Conservation (phyloP, 2,797 vertebrate species). For the Tamandua tetradactyla region DNA sequence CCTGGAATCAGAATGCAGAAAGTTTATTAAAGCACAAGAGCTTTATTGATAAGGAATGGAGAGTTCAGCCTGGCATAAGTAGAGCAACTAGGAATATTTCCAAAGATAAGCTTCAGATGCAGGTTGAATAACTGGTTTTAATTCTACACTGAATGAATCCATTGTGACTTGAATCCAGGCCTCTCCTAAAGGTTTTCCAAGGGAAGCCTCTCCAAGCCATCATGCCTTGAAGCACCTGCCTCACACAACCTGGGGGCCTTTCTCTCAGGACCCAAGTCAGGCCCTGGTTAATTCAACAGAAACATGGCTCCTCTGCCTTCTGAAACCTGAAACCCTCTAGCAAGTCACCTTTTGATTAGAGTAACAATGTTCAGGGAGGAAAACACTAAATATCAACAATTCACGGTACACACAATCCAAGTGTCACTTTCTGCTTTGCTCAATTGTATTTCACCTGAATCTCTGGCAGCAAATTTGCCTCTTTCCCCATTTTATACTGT, state of each 20-base stretch:
- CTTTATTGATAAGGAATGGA: background rate
- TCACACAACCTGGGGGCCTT: background rate
- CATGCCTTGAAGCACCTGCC: background rate
- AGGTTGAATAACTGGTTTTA: background rate
- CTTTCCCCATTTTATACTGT: background rate
- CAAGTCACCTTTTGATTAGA: background rate
- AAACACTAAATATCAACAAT: background rate
- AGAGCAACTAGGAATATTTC: background rate
- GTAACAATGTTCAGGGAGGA: background rate
- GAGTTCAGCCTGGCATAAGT: background rate
- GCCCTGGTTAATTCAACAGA: background rate
- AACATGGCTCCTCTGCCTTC: background rate
- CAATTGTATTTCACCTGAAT: background rate
- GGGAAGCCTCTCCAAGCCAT: background rate
- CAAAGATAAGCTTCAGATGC: background rate
- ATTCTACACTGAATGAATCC: background rate
- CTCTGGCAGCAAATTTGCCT: background rate
- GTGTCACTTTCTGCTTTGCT: background rate
- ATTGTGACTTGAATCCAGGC: background rate
- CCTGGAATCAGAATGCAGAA: background rate
- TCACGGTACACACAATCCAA: background rate
- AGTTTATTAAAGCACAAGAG: background rate
- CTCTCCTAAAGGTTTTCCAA: background rate
- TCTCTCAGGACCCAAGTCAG: background rate
- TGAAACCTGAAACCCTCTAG: background rate